These are phyloP conservation scores for Macrosoma leucophasiata DNA, from an alignment of 2,888 invertebrate genomes.

Conservation along the genomic window DNA sequence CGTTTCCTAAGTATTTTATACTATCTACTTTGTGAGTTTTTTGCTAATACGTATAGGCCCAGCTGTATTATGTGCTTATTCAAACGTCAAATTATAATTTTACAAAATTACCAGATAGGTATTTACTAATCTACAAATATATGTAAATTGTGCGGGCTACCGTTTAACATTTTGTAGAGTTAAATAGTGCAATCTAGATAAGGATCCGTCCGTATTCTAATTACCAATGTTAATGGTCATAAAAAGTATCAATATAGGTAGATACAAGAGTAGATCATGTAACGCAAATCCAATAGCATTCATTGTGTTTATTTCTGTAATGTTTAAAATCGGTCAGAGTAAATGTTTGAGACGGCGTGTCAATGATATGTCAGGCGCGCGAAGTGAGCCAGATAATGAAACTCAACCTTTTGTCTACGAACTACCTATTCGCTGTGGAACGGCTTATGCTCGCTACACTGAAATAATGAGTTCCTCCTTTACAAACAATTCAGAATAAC, in stretches of 20 bases:
- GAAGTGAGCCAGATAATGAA: slow-evolving; percentile 44
- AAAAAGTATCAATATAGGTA: neutral
- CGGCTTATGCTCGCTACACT: slow-evolving; percentile 33
- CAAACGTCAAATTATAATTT: too few relatives aligned
- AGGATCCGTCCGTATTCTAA: too few relatives aligned
- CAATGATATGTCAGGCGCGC: slow-evolving; percentile 45
- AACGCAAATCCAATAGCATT: slow-evolving; percentile 1
- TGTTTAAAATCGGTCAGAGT: slow-evolving; percentile 31
- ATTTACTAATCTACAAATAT: too few relatives aligned
- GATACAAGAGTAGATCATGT: neutral
- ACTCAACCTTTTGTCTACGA: slow-evolving; percentile 46
- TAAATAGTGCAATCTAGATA: too few relatives aligned
- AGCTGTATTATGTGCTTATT: too few relatives aligned
- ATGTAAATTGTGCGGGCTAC: too few relatives aligned
- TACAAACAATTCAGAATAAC: slow-evolving; percentile 42
- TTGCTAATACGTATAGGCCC: too few relatives aligned
- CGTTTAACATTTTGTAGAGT: too few relatives aligned
- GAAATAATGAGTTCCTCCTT: slow-evolving; percentile 47
- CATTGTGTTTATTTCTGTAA: slow-evolving; percentile 35
- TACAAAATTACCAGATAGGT: too few relatives aligned
- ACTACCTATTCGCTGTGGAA: slow-evolving; percentile 31
- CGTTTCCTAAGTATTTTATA: too few relatives aligned
- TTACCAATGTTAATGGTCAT: too few relatives aligned
- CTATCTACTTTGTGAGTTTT: too few relatives aligned
- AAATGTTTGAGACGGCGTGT: slow-evolving; percentile 40